Conservation (phyloP, 2,797 vertebrate species). For the Picus viridis region DNA sequence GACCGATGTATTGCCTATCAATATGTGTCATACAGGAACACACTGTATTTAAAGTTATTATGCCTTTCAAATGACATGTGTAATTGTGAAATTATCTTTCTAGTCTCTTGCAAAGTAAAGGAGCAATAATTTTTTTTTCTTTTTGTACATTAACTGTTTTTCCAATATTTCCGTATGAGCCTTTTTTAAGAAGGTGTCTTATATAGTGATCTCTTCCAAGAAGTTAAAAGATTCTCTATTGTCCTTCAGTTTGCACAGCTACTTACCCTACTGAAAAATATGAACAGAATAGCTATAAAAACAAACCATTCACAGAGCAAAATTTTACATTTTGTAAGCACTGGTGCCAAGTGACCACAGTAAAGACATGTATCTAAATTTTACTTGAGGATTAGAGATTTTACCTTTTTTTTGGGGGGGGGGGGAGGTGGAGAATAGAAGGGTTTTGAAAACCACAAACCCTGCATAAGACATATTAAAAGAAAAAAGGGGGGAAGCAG, state of each 20-base stretch:
- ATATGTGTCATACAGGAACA: background rate
- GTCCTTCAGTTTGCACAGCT: background rate
- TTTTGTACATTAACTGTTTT: background rate
- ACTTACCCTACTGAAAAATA: background rate
- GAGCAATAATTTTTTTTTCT: background rate
- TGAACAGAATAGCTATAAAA: background rate
- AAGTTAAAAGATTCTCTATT: background rate
- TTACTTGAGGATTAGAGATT: background rate
- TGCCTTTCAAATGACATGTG: background rate
- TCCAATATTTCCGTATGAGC: background rate
- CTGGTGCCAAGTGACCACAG: background rate
- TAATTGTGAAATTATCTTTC: background rate
- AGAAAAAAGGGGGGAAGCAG: too few relatives aligned
- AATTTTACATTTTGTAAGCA: background rate
- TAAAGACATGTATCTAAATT: background rate
- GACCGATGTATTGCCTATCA: background rate
- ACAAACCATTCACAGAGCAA: background rate
- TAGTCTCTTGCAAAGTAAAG: background rate
- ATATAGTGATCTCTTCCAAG: background rate
- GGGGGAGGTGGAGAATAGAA: too few relatives aligned
- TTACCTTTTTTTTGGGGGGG: background rate
- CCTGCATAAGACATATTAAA: background rate
- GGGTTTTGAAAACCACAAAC: background rate
- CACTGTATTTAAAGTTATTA: background rate
- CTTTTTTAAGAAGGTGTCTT: background rate